phyloP scores from a whole-genome alignment of 1,140 invertebrate species.

The Aphaenogaster rudis region DNA sequence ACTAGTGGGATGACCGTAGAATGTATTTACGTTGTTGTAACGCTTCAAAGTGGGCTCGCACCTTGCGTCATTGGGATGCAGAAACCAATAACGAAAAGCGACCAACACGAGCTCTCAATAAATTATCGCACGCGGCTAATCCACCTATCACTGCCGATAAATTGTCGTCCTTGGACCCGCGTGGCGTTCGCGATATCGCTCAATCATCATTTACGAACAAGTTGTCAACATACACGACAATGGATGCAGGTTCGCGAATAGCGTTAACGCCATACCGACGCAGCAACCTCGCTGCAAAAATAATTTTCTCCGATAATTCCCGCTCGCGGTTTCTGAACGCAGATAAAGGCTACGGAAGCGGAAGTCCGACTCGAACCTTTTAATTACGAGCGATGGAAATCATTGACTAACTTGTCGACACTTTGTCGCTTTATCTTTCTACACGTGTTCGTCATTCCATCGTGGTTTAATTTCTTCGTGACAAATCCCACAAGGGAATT shows the following conservation, averaged over 20 bases:
- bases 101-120: not conserved
- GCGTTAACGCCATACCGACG: not conserved
- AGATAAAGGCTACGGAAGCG: slow-evolving; percentile 25
- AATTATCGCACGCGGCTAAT: slow-evolving; percentile 29
- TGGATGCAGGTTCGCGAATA: not conserved
- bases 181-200: not conserved
- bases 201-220: slow-evolving; percentile 3
- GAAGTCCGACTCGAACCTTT: not conserved
- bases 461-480: not conserved
- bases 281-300: not conserved
- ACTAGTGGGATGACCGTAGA: not conserved
- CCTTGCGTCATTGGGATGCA: not conserved
- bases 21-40: not conserved
- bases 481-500: not conserved
- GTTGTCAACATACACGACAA: not conserved
- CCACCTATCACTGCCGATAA: slow-evolving; percentile 18
- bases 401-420: not conserved
- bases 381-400: slow-evolving; percentile 12
- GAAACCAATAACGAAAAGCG: slow-evolving; percentile 10
- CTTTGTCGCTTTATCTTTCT: not conserved
- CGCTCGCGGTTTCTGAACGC: not conserved
- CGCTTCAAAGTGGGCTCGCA: not conserved
- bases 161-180: slow-evolving; percentile 12
- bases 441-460: not conserved
- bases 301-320: slow-evolving; percentile 15